Evolutionary conservation across 2,888 invertebrate genomes (phyloP).

Genomic region (Cantharis flavilabris): DNA sequence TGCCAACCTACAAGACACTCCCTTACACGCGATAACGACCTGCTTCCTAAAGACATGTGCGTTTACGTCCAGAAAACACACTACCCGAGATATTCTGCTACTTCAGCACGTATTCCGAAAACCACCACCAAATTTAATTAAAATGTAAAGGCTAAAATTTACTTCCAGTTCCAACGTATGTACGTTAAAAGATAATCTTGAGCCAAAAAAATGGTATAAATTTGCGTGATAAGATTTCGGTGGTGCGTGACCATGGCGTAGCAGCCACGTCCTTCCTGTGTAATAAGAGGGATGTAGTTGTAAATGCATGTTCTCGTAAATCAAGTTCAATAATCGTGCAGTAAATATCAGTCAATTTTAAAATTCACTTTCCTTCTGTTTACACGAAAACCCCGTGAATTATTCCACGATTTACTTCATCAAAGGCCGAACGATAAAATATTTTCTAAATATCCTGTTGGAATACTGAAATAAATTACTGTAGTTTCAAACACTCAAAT

Average conservation of each 20-base stretch:
- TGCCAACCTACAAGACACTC: slow-evolving; percentile 42
- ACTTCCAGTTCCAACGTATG: background rate
- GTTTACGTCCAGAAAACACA: background rate
- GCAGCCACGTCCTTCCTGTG: slow-evolving; percentile 29
- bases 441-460: background rate
- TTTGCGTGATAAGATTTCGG: slow-evolving; percentile 28
- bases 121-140: background rate
- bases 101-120: background rate
- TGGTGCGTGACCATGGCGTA: slow-evolving; percentile 29
- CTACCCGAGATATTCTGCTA: background rate
- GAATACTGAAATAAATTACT: background rate
- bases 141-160: background rate
- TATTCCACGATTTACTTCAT: background rate
- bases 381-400: background rate
- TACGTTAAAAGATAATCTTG: slow-evolving; percentile 4
- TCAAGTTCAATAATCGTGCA: slow-evolving; percentile 21
- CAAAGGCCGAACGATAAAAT: background rate
- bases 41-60: slow-evolving; percentile 6
- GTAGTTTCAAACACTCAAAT: background rate
- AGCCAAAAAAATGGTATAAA: slow-evolving; percentile 12
- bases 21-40: slow-evolving; percentile 29
- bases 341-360: slow-evolving; percentile 20
- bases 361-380: slow-evolving; percentile 4
- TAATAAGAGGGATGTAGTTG: slow-evolving; percentile 18
- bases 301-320: slow-evolving; percentile 25